phyloP scores from a whole-genome alignment of 2,888 invertebrate species.

The Bhutanitis thaidina region DNA sequence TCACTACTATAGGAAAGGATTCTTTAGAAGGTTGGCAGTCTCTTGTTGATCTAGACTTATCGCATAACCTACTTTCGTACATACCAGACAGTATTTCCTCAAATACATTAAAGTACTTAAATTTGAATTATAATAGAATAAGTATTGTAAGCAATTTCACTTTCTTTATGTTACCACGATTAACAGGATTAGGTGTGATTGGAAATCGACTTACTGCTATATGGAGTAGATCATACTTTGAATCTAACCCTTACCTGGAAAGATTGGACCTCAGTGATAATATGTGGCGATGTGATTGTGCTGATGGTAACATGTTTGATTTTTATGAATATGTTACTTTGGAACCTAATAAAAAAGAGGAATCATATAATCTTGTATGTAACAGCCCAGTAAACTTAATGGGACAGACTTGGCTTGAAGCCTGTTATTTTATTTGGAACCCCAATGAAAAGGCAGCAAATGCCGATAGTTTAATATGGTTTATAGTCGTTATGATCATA shows the following conservation, averaged over 20 bases:
- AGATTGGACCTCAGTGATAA: constrained; percentile 84
- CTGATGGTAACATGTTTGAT: constrained; percentile 77
- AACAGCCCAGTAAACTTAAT: constrained; percentile 82
- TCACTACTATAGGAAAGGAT: constrained; percentile 75
- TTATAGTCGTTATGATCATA: constrained; percentile 76
- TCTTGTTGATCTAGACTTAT: constrained; percentile 81
- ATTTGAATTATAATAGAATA: constrained; percentile 81
- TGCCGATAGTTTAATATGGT: constrained; percentile 78
- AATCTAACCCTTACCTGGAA: constrained; percentile 77
- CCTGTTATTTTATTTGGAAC: constrained; percentile 83
- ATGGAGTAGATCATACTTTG: constrained; percentile 80
- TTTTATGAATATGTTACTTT: constrained; percentile 82
- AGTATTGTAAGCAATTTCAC: constrained; percentile 81
- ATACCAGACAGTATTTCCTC: constrained; percentile 82
- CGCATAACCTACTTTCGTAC: constrained; percentile 82
- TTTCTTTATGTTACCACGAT: constrained; percentile 80
- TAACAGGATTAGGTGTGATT: constrained; percentile 82
- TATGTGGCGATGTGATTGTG: constrained; percentile 88
- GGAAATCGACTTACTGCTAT: constrained; percentile 85
- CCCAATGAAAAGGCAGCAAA: constrained; percentile 53
- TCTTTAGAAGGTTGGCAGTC: constrained; percentile 80
- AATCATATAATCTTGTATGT: constrained; percentile 79
- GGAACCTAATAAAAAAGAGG: constrained; percentile 76
- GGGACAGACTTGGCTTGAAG: constrained; percentile 84
- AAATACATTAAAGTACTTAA: constrained; percentile 79